Conservation (phyloP, 2,888 invertebrate genomes). For the Aradus depressus region DNA sequence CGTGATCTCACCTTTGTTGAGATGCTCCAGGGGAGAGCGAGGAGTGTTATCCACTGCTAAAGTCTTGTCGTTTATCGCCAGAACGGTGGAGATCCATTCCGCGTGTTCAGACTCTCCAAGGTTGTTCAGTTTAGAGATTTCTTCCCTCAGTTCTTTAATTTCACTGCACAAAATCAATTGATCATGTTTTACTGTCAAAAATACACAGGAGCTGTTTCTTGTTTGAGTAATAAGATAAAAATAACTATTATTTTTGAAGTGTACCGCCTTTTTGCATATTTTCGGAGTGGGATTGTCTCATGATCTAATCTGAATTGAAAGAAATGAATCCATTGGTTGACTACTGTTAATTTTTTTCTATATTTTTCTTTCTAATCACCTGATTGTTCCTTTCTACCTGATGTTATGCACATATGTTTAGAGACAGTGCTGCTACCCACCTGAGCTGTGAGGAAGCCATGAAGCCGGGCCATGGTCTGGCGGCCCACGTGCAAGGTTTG, state of each 20-base stretch:
- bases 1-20: conserved; percentile 55
- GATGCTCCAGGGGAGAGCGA: conserved; percentile 47
- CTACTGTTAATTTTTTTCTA: too few relatives aligned
- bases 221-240: too few relatives aligned
- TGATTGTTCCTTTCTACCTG: too few relatives aligned
- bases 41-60: conserved; percentile 51
- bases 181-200: not conserved
- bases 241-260: too few relatives aligned
- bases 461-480: conserved; percentile 73
- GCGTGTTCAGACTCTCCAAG: conserved; percentile 30
- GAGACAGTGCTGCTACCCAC: too few relatives aligned
- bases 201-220: too few relatives aligned
- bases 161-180: conserved; percentile 4
- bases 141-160: conserved; percentile 24
- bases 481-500: conserved; percentile 66
- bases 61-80: conserved; percentile 48
- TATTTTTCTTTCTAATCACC: too few relatives aligned
- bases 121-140: conserved; percentile 30
- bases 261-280: too few relatives aligned
- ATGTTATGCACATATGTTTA: too few relatives aligned
- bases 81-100: conserved; percentile 31
- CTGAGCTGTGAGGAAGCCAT: conserved; percentile 47
- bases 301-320: too few relatives aligned
- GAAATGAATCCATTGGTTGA: too few relatives aligned
- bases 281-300: too few relatives aligned